A percentile compares a stretch with the other conserved stretches of the same genome.
Conservation (phyloP, 2,113 vertebrate species). For the Centropus bengalensis region DNA sequence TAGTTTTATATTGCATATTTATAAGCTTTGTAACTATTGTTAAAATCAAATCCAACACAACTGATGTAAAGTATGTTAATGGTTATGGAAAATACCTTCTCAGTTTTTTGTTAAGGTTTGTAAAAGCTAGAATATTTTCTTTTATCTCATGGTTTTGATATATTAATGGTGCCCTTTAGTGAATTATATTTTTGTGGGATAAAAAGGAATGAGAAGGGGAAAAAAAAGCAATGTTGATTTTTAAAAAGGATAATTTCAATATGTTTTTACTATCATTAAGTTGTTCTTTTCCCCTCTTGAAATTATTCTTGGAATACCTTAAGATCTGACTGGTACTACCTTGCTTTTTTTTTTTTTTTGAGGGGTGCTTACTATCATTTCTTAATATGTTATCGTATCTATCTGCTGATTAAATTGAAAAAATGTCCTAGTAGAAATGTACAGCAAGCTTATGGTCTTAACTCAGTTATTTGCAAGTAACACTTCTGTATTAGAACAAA, state of each 20-base stretch:
- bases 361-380: not conserved
- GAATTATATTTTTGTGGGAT: not conserved
- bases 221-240: not conserved
- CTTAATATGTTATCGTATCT: not conserved
- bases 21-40: slow-evolving; percentile 55
- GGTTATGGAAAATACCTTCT: slow-evolving; percentile 24
- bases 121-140: not conserved
- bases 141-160: not conserved
- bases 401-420: not conserved
- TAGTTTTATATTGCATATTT: slow-evolving; percentile 53
- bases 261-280: not conserved
- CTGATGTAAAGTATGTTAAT: slow-evolving; percentile 36
- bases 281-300: not conserved
- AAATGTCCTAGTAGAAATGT: not conserved
- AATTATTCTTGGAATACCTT: not conserved
- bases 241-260: not conserved
- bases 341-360: not conserved
- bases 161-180: not conserved
- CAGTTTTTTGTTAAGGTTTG: slow-evolving; percentile 13
- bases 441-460: not conserved
- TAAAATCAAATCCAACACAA: not conserved
- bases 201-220: not conserved
- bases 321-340: not conserved
- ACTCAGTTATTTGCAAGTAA: not conserved
- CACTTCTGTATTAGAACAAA: not conserved